Evolutionary conservation across 2,888 invertebrate genomes (phyloP).

Genomic region (Tenthredo scrophulariae): DNA sequence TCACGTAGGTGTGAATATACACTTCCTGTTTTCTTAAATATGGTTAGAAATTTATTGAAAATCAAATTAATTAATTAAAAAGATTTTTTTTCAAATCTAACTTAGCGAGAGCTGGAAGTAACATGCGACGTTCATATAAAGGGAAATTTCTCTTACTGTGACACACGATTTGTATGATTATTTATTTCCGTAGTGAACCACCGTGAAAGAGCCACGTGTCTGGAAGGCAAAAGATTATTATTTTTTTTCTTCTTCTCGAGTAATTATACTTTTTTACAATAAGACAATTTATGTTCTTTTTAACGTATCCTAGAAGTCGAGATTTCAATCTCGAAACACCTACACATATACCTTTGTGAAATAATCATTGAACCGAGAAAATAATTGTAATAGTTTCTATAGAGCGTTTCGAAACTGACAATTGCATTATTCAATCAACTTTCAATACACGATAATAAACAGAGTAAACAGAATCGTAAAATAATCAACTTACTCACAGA

Average conservation of each 20-base stretch:
- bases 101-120: not conserved
- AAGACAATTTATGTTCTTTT: not conserved
- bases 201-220: not conserved
- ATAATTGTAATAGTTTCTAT: constrained; percentile 17
- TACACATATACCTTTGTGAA: not conserved
- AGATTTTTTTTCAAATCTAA: not conserved
- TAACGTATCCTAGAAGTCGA: not conserved
- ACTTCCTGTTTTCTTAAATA: not conserved
- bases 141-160: not conserved
- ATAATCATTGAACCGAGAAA: constrained; percentile 46
- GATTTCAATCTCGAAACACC: not conserved
- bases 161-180: constrained; percentile 2
- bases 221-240: not conserved
- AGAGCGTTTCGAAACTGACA: constrained; percentile 18
- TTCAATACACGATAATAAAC: not conserved
- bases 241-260: not conserved
- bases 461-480: not conserved
- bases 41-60: not conserved
- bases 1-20: not conserved
- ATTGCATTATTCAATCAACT: constrained; percentile 27
- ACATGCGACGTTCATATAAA: not conserved
- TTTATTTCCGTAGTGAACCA: not conserved
- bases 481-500: not conserved
- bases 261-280: not conserved
- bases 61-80: not conserved